Base-by-base conservation (phyloP, 2,888 invertebrate species). In the Panorpa germanica region DNA sequence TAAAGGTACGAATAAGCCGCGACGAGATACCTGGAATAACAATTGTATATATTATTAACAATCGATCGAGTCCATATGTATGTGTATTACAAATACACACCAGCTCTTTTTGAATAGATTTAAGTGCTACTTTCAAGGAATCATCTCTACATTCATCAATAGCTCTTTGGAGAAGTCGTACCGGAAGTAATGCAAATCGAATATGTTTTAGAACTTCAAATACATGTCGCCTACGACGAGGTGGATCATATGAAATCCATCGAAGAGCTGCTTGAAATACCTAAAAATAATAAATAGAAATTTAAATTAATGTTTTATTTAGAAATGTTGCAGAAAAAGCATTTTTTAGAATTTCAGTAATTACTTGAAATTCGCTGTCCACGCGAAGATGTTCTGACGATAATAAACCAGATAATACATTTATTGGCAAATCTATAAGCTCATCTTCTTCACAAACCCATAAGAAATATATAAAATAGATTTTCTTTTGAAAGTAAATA, bases 301-400 rank as follows among this genome's bases (percentile, higher is more conserved):
- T n/a, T n/a, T n/a, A n/a, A n/a, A n/a, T n/a, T n/a, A n/a, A n/a
- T n/a, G n/a, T n/a, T n/a, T n/a, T n/a, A n/a, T n/a, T n/a, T n/a
- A n/a, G n/a, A n/a, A n/a, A n/a, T n/a, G n/a, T n/a, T n/a, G n/a
- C n/a, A n/a, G n/a, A n/a, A n/a, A n/a, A n/a, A n/a, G n/a, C n/a
- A n/a, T n/a, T n/a, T n/a, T n/a, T n/a, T n/a, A n/a, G n/a, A n/a
- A n/a, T n/a, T n/a, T n/a, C n/a, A n/a, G n/a, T n/a, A n/a, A n/a
- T n/a, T n/a, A 82, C 86, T 69, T 90, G 82, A 45, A 74, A 73
- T 60, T 90, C 90, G 38, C 75, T 77, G 47, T 88, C 85, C 31
- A 91, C 80, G 47, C 75, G 74, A 32, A 91, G 63, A 48, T 78
- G 66, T 57, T 91, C 90, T 36, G 86, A 86, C 40, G 73, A 69